Evolutionary conservation across 1,140 invertebrate genomes (phyloP).

Genomic region (Danaus melanippus): DNA sequence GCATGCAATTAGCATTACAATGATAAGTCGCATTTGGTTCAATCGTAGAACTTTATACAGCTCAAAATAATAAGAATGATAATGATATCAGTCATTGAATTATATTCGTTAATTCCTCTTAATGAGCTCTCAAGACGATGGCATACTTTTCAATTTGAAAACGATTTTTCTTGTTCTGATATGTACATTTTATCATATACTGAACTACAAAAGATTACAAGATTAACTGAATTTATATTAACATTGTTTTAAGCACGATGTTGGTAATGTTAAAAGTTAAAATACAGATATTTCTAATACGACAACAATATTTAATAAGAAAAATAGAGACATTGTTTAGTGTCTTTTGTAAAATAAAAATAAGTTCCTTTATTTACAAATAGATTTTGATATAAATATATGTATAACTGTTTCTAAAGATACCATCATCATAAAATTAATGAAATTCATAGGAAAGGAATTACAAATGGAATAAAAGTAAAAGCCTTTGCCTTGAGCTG

Average conservation of each 20-base stretch:
- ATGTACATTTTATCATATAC: too few species aligned
- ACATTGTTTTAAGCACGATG: too few species aligned
- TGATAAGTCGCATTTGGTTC: slow-evolving; percentile 47
- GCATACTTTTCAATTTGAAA: slow-evolving; percentile 11
- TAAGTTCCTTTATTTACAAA: too few species aligned
- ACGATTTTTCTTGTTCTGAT: too few species aligned
- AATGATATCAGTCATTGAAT: slow-evolving; percentile 44
- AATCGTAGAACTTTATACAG: slow-evolving; percentile 34
- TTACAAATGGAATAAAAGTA: background rate
- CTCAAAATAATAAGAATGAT: slow-evolving; percentile 40
- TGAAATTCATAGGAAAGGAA: background rate
- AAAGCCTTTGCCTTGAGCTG: too few species aligned
- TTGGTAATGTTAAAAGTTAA: too few species aligned
- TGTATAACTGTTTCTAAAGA: background rate
- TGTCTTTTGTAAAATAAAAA: too few species aligned
- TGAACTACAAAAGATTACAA: too few species aligned
- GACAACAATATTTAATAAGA: slow-evolving; percentile 1
- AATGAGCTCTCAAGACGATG: slow-evolving; percentile 6
- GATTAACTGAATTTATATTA: too few species aligned
- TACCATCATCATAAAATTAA: background rate
- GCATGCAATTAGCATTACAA: slow-evolving; percentile 52
- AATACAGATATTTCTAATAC: background rate
- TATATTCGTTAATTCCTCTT: slow-evolving; percentile 11
- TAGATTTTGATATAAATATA: background rate
- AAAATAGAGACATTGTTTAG: too few species aligned